These are phyloP conservation scores for Climacteris rufus DNA, from an alignment of 2,113 vertebrate species.

Conservation along the genomic window DNA sequence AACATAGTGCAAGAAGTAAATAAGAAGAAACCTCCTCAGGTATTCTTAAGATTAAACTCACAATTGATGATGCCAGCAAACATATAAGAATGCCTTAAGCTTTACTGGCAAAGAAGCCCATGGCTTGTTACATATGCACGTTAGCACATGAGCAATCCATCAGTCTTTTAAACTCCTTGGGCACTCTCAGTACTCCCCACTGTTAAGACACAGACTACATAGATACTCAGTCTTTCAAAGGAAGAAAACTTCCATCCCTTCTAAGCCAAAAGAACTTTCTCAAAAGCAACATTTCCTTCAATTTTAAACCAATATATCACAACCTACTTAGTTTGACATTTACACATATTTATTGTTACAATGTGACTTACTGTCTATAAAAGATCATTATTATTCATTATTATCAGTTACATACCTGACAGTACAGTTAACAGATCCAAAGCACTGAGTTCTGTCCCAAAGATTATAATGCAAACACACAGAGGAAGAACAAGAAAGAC, in stretches of 20 bases:
- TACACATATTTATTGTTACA: neutral
- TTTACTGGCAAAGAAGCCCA: neutral
- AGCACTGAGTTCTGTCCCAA: neutral
- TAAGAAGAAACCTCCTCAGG: neutral
- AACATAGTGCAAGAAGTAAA: neutral
- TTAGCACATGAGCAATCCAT: neutral
- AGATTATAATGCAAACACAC: neutral
- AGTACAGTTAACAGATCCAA: neutral
- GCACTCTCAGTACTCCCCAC: neutral
- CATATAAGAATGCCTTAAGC: neutral
- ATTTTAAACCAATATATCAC: neutral
- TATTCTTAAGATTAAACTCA: neutral
- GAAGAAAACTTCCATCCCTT: neutral
- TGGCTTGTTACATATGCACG: neutral
- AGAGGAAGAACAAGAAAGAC: neutral
- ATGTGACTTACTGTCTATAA: neutral
- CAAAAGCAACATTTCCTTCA: neutral
- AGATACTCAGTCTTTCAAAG: neutral
- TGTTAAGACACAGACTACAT: neutral
- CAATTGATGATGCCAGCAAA: neutral
- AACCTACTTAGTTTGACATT: neutral
- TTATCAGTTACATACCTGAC: neutral
- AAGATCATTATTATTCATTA: neutral
- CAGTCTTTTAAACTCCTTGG: neutral
- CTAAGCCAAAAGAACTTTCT: neutral